Conservation (phyloP, 2,888 invertebrate species). For the Drosophila ustulata region DNA sequence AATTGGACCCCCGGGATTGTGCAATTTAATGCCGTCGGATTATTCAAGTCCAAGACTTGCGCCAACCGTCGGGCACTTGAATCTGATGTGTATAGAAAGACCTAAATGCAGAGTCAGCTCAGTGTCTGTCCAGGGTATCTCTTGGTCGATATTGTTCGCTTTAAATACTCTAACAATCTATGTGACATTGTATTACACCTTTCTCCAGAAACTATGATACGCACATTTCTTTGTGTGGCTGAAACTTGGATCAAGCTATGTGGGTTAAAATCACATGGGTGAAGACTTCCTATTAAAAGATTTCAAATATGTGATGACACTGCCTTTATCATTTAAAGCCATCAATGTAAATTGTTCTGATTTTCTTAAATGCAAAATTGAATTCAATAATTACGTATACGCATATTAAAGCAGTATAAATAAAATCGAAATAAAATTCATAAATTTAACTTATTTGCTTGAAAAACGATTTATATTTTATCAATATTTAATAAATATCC, state of each 20-base stretch:
- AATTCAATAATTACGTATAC: constrained; percentile 14
- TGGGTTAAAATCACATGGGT: constrained; percentile 15
- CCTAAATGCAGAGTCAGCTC: background rate
- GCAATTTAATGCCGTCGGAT: constrained; percentile 14
- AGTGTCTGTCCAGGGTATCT: constrained; percentile 4
- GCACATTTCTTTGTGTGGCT: constrained; percentile 21
- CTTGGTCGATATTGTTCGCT: background rate
- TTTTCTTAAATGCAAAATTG: background rate
- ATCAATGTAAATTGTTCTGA: constrained; percentile 11
- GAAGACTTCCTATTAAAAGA: constrained; percentile 3
- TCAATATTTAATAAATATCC: no score
- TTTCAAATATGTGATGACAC: constrained; percentile 12
- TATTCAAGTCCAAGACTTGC: constrained; percentile 3
- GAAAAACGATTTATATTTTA: no score
- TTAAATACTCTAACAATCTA: background rate
- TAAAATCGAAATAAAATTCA: background rate
- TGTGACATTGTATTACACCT: constrained; percentile 10
- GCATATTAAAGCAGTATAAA: constrained; percentile 8
- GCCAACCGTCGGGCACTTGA: constrained; percentile 15
- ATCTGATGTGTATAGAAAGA: background rate
- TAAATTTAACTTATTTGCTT: no score
- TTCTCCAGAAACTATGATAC: constrained; percentile 25
- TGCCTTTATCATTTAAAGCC: background rate
- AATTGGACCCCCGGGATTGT: constrained; percentile 22
- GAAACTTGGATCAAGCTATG: constrained; percentile 17